A percentile compares a stretch with the other conserved stretches of the same genome.
Conservation (phyloP, 2,888 invertebrate genomes). For the Drosophila ustulata region DNA sequence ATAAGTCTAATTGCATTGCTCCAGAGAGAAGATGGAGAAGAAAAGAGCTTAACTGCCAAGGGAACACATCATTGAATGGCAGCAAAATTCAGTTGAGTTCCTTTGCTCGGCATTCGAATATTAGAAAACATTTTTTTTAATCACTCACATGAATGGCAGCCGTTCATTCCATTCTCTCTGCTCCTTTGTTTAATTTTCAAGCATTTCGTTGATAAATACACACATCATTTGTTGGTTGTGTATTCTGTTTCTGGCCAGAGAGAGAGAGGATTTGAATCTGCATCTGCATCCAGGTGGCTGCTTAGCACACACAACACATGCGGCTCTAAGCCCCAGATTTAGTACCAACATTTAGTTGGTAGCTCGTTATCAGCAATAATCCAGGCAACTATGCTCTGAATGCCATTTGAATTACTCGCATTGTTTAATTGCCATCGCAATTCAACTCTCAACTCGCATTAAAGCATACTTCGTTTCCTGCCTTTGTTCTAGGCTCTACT, state of each 20-base stretch:
- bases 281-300: not conserved
- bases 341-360: not conserved
- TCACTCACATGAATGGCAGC: not conserved
- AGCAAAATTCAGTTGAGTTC: too few species aligned
- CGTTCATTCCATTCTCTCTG: not conserved
- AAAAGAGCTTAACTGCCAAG: not conserved
- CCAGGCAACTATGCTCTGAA: not conserved
- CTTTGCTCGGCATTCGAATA: not conserved
- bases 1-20: constrained; percentile 8
- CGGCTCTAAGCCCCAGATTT: not conserved
- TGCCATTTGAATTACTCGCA: constrained; percentile 2
- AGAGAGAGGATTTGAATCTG: not conserved
- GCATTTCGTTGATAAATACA: too few species aligned
- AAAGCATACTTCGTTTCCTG: not conserved
- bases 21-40: not conserved
- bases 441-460: not conserved
- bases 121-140: constrained; percentile 2
- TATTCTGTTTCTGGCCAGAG: not conserved
- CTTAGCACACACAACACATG: not conserved
- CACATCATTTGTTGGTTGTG: too few species aligned
- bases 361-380: not conserved
- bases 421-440: not conserved
- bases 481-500: not conserved
- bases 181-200: not conserved
- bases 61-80: not conserved